phyloP scores from a whole-genome alignment of 2,113 vertebrate species.

The Phalacrocorax carbo region DNA sequence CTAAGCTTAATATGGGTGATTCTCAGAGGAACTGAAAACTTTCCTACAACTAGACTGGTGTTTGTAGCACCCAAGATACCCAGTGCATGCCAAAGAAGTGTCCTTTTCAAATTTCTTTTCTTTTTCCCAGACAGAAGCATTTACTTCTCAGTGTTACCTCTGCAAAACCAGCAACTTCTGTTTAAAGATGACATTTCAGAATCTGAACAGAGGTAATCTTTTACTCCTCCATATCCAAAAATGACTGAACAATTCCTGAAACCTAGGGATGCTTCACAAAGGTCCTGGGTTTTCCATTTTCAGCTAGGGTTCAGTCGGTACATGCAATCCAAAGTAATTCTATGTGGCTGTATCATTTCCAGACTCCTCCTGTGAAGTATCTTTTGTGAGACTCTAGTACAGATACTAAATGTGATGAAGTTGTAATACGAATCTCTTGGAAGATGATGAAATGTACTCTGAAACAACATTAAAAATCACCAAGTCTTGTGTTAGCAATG shows the following conservation, averaged over 20 bases:
- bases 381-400: neutral
- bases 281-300: neutral
- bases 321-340: neutral
- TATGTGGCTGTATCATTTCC: neutral
- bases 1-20: neutral
- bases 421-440: neutral
- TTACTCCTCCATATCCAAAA: neutral
- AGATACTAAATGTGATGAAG: neutral
- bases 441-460: neutral
- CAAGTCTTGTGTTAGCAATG: rapidly evolving
- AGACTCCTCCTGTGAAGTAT: neutral
- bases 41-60: neutral
- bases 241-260: neutral
- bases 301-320: neutral
- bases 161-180: neutral
- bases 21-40: neutral
- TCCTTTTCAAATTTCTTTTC: neutral
- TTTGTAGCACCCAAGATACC: neutral
- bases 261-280: neutral
- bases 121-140: rapidly evolving
- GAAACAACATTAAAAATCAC: neutral
- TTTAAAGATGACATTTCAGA: neutral
- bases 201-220: neutral
- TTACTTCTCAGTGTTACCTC: neutral
- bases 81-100: neutral